Evolutionary conservation across 53 echinoderm and acorn worm species (phyloP), one percentile per base, ranked within the genome.

Genomic region (Mesocentrotus franciscanus): DNA sequence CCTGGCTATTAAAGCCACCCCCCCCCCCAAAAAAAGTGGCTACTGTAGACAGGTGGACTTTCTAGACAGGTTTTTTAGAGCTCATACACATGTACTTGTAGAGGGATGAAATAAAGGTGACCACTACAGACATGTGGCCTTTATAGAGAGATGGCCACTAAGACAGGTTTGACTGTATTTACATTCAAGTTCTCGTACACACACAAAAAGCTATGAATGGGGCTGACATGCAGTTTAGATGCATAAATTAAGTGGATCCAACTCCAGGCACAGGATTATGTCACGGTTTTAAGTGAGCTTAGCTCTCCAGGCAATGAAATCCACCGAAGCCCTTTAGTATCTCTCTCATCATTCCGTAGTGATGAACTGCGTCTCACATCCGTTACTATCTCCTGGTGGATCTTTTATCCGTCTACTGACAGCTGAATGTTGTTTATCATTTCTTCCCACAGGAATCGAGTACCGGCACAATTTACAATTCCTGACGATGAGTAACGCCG

Each of bases 361-460:
- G 78, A 78, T 78, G 12, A 78, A 78, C 15, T 13, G 14, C 76
- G 9, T 30, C 76, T 76, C 32, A 76, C 16, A 76, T 76, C 76
- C 76, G 74, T 13, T 12, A 11, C 10, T 22, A 14, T 29, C 29
- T 30, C 3, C 10, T 29, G 32, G 42, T 81, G 81, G 36, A 39
- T 42, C 81, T 3, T 76, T 1, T 76, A 76, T 68, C 17, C 3
- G 33, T 32, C 32, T 76, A 12, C 18, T 39, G 81, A 81, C 81
- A 42, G 81, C 81, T 81, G 81, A 81, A 81, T 81, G 81, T 81
- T 81, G 36, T 42, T 39, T 13, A 81, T 81, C 12, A 81, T 42
- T 33, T 36, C 36, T 20, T 11, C 81, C 81, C 81, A 18, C 81
- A 42, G 42, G 81, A 81, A 39, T 36, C 81, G 81, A 42, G 81